Evolutionary conservation across 2,113 vertebrate species (phyloP).

Genomic region (Gavia stellata): DNA sequence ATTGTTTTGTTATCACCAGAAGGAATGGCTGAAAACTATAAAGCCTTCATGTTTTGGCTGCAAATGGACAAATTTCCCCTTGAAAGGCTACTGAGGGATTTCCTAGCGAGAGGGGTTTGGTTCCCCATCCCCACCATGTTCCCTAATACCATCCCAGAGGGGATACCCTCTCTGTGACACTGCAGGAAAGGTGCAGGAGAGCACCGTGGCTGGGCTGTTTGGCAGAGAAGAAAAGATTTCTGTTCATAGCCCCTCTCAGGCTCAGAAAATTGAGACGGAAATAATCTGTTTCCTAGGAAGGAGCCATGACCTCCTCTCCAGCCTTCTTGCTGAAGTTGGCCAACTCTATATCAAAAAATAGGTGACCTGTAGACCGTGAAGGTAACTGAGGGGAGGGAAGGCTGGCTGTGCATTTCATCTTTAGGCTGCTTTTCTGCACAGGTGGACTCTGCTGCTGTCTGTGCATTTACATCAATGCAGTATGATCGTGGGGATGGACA

Average conservation of each 20-base stretch:
- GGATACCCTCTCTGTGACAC: not conserved
- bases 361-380: not conserved
- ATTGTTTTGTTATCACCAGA: not conserved
- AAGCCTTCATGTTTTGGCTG: not conserved
- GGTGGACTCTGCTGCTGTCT: not conserved
- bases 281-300: not conserved
- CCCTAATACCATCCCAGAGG: not conserved
- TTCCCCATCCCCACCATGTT: not conserved
- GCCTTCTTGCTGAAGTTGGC: not conserved
- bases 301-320: not conserved
- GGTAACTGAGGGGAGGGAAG: not conserved
- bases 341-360: not conserved
- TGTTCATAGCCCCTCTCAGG: not conserved
- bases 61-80: not conserved
- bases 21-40: not conserved
- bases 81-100: not conserved
- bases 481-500: not conserved
- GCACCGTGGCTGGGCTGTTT: rapidly evolving
- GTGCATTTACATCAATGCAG: not conserved
- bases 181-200: not conserved
- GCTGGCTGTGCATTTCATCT: not conserved
- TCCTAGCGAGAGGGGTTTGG: not conserved
- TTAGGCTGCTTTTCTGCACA: not conserved
- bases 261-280: not conserved
- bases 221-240: not conserved